Evolutionary conservation across 2,888 invertebrate genomes (phyloP).

Genomic region (Dendrolimus pini): DNA sequence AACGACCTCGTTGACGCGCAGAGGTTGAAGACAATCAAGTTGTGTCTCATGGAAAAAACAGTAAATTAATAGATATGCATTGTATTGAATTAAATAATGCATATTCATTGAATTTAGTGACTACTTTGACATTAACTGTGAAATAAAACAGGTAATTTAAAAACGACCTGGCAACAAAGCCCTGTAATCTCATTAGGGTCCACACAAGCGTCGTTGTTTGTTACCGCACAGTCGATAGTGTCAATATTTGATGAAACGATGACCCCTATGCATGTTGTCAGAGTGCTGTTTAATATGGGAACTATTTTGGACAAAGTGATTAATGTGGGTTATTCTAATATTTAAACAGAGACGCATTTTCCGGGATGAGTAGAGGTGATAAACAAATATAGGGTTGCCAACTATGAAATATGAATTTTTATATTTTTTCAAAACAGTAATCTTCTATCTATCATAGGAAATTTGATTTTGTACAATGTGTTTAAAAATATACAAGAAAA

Average conservation of each 20-base stretch:
- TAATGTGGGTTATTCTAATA: background rate
- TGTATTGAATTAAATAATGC: too few relatives aligned
- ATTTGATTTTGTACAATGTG: too few relatives aligned
- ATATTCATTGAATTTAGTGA: too few relatives aligned
- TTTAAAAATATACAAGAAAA: too few relatives aligned
- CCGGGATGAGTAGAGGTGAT: background rate
- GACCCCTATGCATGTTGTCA: constrained; percentile 24
- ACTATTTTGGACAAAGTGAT: background rate
- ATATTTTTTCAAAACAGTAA: background rate
- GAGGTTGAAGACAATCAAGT: too few relatives aligned
- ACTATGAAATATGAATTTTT: background rate
- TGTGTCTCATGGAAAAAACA: too few relatives aligned
- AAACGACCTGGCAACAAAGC: background rate
- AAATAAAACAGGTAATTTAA: too few relatives aligned
- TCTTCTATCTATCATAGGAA: too few relatives aligned
- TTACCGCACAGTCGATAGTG: constrained; percentile 7
- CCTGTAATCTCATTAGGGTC: background rate
- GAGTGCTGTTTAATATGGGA: background rate
- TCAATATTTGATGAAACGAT: constrained; percentile 43
- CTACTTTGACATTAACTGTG: too few relatives aligned
- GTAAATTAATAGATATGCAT: too few relatives aligned
- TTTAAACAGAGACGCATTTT: background rate
- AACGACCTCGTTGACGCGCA: too few relatives aligned
- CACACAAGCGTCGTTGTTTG: background rate
- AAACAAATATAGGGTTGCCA: background rate